Evolutionary conservation across 2,888 invertebrate genomes (phyloP), one percentile per base, ranked within the genome.

Genomic region (Cataglyphis altisquamis): DNA sequence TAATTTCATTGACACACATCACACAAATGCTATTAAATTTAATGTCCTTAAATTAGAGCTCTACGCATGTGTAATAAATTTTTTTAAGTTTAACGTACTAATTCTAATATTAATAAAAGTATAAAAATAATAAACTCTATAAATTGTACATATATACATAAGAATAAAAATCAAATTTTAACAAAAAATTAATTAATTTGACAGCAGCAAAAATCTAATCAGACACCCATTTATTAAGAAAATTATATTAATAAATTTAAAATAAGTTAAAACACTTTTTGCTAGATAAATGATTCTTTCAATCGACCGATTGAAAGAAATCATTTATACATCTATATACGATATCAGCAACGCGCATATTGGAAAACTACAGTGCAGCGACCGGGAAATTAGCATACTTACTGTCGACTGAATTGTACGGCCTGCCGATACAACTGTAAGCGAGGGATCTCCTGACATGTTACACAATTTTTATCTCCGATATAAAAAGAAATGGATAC

Each of bases 321-420:
- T 29, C 21, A 15, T 18, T 32, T 18, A 25, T 36, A 21, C 18
- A 15, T 48, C 32, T 48, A 15, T 15, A 48, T 48, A 48, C 29
- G 57, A 9, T 12, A 52, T 18, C 12, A 5, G 5, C 15, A 63
- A 45, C n/a, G 64, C 36, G 18, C 21, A 25, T 57, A 57, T 68
- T 18, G 45, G 21, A 78, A 78, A 78, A 70, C 29, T 70, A 21
- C 45, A 80, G 60, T 70, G 60, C 25, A 25, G 32, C 70, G 25
- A 60, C 60, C 45, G 70, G 15, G 36, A 70, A 80, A 80, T 80
- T 70, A 70, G 60, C 78, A 70, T 70, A 70, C 32, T 45, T 45
- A 25, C 60, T 70, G 70, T 80, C 67, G 41, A 41, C 70, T 57
- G 41, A 41, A 29, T 18, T 60, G 55, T 21, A 21, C 3, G 48